Conservation (phyloP, 1,140 invertebrate species). For the Pararge aegeria region DNA sequence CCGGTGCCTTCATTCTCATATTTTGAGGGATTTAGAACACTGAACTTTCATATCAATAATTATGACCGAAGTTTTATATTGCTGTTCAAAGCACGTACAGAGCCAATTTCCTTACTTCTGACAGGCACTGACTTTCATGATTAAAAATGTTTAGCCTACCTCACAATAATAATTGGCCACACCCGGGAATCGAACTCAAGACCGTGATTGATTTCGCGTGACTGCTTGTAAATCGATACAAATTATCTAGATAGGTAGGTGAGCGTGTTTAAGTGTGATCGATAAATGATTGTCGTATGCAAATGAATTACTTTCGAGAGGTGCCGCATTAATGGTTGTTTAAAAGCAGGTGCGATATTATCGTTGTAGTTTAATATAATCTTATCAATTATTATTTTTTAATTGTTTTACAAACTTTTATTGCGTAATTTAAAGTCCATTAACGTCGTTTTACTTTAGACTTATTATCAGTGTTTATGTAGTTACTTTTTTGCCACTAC, state of each 20-base stretch:
- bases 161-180: too few species aligned
- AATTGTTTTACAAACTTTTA: slow-evolving; percentile 14
- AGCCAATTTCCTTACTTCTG: too few species aligned
- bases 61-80: too few species aligned
- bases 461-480: not conserved
- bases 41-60: too few species aligned
- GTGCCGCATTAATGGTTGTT: slow-evolving; percentile 8
- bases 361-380: slow-evolving; percentile 20
- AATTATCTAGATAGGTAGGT: too few species aligned
- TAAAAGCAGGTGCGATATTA: slow-evolving; percentile 26
- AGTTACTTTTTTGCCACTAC: not conserved
- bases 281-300: slow-evolving; percentile 28
- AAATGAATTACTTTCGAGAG: slow-evolving; percentile 28
- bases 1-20: too few species aligned
- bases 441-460: not conserved
- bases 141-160: too few species aligned
- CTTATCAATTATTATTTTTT: slow-evolving; percentile 15
- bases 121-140: too few species aligned
- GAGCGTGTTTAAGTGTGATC: slow-evolving; percentile 11
- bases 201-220: not conserved
- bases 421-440: slow-evolving; percentile 5
- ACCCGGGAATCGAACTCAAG: too few species aligned
- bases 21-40: too few species aligned
- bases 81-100: too few species aligned
- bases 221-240: slow-evolving; percentile 7